phyloP scores from a whole-genome alignment of 2,113 vertebrate species.

The Brevimyrus niger region DNA sequence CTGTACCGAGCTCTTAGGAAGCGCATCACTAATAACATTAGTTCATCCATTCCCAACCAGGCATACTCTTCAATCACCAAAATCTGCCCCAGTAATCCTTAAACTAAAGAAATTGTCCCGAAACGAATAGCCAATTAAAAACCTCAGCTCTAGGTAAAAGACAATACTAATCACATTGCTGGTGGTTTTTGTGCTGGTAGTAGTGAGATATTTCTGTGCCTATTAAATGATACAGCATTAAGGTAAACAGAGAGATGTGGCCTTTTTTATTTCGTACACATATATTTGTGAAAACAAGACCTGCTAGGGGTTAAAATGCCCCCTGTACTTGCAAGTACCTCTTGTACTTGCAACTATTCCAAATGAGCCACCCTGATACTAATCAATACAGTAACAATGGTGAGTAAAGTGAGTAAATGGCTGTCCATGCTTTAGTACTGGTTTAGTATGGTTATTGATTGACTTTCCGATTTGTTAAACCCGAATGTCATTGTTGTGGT shows the following conservation, averaged over 20 bases:
- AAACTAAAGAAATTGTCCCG: not conserved
- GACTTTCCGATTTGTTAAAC: not conserved
- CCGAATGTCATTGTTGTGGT: not conserved
- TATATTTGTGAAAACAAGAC: no score
- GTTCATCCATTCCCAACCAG: not conserved
- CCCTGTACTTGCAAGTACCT: no score
- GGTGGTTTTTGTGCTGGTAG: not conserved
- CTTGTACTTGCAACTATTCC: not conserved
- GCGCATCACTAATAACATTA: not conserved
- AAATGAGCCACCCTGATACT: not conserved
- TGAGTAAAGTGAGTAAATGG: not conserved
- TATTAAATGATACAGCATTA: not conserved
- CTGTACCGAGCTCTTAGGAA: not conserved
- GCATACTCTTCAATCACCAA: not conserved
- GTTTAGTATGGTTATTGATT: not conserved
- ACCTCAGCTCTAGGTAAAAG: not conserved
- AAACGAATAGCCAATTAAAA: not conserved
- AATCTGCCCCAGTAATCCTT: not conserved
- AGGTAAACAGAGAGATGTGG: not conserved
- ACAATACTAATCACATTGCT: not conserved
- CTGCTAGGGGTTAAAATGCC: no score
- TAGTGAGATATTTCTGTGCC: not conserved
- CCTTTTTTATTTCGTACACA: no score
- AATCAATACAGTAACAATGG: not conserved
- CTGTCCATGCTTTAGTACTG: not conserved